These are phyloP conservation scores for Cheilinus undulatus DNA, from an alignment of 2,113 vertebrate genomes.

Conservation along the genomic window DNA sequence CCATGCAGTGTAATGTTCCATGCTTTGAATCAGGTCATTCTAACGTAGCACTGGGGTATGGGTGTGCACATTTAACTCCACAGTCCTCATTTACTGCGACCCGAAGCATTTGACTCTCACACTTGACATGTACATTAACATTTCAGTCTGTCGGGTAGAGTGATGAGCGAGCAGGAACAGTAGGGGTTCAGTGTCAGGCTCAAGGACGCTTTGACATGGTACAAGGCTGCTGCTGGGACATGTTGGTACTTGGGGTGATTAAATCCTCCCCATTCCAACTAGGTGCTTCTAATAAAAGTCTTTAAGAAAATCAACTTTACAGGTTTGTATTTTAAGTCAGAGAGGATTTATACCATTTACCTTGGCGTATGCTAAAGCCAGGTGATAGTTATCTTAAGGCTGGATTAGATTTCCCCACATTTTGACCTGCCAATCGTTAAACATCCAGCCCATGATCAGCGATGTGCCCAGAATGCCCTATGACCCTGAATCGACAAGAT, in stretches of 20 bases:
- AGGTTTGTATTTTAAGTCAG: neutral
- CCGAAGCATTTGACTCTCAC: conserved; percentile 20
- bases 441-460: too few species aligned
- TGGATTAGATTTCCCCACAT: too few species aligned
- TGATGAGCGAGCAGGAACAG: conserved; percentile 33
- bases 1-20: neutral
- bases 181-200: conserved; percentile 36
- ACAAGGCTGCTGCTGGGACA: conserved; percentile 24
- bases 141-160: conserved; percentile 26
- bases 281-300: neutral
- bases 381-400: too few species aligned
- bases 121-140: conserved; percentile 30
- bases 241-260: conserved; percentile 16
- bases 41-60: neutral
- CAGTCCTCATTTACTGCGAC: conserved; percentile 3
- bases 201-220: conserved; percentile 41
- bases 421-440: too few species aligned
- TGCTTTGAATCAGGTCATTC: neutral
- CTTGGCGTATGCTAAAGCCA: too few species aligned
- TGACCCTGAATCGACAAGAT: too few species aligned
- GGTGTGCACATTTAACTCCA: conserved; percentile 14
- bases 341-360: too few species aligned
- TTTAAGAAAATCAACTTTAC: neutral
- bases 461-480: too few species aligned
- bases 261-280: neutral